phyloP scores from a whole-genome alignment of 2,888 invertebrate species.

The Sesamia inferens region DNA sequence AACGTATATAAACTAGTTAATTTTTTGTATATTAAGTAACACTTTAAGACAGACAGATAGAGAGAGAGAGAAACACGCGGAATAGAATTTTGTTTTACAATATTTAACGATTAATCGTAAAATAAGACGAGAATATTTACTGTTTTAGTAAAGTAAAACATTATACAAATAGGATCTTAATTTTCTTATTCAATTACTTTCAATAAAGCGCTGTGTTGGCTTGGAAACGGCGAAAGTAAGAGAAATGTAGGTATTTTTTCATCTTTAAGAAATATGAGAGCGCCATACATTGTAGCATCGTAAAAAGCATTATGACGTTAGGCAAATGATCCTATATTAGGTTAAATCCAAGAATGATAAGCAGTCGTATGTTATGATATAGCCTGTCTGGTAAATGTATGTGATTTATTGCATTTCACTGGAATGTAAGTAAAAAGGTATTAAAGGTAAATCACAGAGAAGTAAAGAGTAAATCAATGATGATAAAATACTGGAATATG shows the following conservation, averaged over 20 bases:
- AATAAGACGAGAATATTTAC: neutral
- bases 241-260: constrained; percentile 42
- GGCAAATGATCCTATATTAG: constrained; percentile 70
- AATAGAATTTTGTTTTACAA: too few species aligned
- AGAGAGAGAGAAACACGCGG: too few species aligned
- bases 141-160: neutral
- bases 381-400: constrained; percentile 40
- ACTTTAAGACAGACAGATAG: too few species aligned
- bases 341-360: constrained; percentile 72
- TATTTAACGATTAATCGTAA: neutral
- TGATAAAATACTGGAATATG: neutral
- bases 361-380: constrained; percentile 70
- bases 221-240: constrained; percentile 23
- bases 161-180: constrained; percentile 20
- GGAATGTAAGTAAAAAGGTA: neutral
- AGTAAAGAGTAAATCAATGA: neutral
- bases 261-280: constrained; percentile 49
- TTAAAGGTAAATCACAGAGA: neutral
- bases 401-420: constrained; percentile 30
- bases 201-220: constrained; percentile 28
- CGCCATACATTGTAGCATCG: constrained; percentile 53
- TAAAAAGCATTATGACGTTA: constrained; percentile 63
- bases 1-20: too few species aligned
- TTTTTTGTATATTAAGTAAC: too few species aligned
- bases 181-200: constrained; percentile 34